Base-by-base conservation (phyloP, 2,113 vertebrate species). In the Eubucco bourcierii region DNA sequence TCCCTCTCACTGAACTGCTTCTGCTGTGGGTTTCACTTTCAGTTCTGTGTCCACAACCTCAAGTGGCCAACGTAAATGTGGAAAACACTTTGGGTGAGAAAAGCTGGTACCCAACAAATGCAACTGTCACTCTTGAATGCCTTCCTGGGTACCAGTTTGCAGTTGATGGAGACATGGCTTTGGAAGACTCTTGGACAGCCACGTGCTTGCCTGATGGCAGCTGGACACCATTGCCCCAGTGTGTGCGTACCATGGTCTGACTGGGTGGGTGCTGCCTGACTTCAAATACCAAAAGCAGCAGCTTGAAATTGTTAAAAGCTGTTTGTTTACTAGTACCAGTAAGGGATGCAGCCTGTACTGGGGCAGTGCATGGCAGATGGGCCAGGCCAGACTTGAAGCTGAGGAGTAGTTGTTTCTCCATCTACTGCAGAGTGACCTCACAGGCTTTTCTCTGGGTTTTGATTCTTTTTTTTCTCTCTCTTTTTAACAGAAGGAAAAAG, bases 41-140 rank as follows among this genome's bases (percentile, higher is more conserved):
- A 98, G 97, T 53, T 66, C 59, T 1, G 16, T 98, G 97, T 29
- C 20, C 73, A 10, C 19, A 7, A 2, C 97, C 97, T 19, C 17
- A 14, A 3, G 28, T 97, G 61, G n/a, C 47, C 77, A 12, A 90
- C 2, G 97, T 90, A 46, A 84, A 7, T 23, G 21, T 97, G 59
- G 11, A 15, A 10, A 75, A 20, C 61, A 1, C 16, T 15, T 68
- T 18, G 18, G 86, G 9, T 4, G 84, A 0, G 2, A 15, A 55
- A 29, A 55, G 0, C 3, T 80, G 90, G 91, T 95, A 89, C 79
- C 82, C 47, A 39, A 1, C 6, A 21, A 87, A 95, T 0, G 33
- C 31, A 1, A 94, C 33, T 0, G 66, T 95, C 9, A 21, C 71
- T 29, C 50, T 95, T 0, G 75, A 92, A 39, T 96, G 95, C 71